Conservation (phyloP, 2,113 vertebrate species). For the Clinocottus analis region DNA sequence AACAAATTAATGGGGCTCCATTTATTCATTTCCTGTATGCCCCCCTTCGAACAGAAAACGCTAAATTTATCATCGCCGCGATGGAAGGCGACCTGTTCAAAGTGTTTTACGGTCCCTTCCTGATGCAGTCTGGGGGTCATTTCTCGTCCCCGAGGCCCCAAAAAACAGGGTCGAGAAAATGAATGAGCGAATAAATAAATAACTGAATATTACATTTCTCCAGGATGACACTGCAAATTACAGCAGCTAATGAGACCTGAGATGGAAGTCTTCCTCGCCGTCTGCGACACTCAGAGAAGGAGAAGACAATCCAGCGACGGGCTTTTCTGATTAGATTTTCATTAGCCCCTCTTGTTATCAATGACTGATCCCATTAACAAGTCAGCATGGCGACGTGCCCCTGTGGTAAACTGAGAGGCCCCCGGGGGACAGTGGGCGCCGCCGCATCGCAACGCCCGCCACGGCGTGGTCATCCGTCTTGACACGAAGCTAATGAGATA, state of each 20-base stretch:
- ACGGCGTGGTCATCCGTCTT: constrained; percentile 57
- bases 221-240: constrained; percentile 31
- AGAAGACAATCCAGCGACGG: constrained; percentile 50
- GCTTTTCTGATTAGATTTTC: constrained; percentile 75
- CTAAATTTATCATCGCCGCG: constrained; percentile 59
- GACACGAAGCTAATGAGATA: constrained; percentile 64
- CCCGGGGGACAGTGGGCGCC: constrained; percentile 30
- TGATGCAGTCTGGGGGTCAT: neutral
- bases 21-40: constrained; percentile 50
- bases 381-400: constrained; percentile 64
- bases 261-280: constrained; percentile 26
- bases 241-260: constrained; percentile 51
- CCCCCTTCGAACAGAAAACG: constrained; percentile 36
- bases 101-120: constrained; percentile 4
- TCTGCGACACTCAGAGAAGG: constrained; percentile 29
- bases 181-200: constrained; percentile 32
- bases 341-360: constrained; percentile 78
- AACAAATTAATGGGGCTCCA: constrained; percentile 55
- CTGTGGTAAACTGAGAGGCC: constrained; percentile 55
- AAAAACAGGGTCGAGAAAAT: constrained; percentile 17
- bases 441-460: constrained; percentile 37
- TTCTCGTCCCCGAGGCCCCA: neutral
- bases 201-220: constrained; percentile 21
- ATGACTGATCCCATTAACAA: constrained; percentile 75
- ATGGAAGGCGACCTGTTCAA: constrained; percentile 21